Conservation (phyloP, 1,140 invertebrate genomes). For the Penaeus chinensis region DNA sequence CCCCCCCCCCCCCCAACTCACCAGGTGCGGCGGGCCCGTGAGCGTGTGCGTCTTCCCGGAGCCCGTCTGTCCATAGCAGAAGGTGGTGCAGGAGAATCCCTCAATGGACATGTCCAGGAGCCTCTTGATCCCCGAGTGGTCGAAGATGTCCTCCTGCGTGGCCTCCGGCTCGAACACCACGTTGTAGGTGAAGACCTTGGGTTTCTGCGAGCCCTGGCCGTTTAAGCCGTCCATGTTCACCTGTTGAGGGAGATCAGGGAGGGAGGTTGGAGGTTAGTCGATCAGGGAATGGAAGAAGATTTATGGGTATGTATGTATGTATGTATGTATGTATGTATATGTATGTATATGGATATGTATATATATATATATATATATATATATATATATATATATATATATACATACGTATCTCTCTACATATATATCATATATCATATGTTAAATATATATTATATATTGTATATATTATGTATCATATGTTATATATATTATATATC, state of each 20-base stretch:
- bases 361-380: not conserved
- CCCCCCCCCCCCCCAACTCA: constrained; percentile 67
- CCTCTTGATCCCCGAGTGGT: constrained; percentile 85
- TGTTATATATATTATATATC: too few species aligned
- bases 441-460: too few species aligned
- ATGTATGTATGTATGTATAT: not conserved
- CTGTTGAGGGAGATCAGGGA: constrained; percentile 25
- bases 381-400: too few species aligned
- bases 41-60: constrained; percentile 96
- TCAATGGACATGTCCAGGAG: constrained; percentile 92
- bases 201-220: constrained; percentile 73
- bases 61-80: constrained; percentile 97
- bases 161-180: constrained; percentile 90
- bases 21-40: constrained; percentile 88
- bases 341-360: not conserved
- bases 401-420: too few species aligned
- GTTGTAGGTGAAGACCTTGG: constrained; percentile 86
- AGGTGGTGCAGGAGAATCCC: constrained; percentile 91
- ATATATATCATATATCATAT: too few species aligned
- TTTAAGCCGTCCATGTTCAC: constrained; percentile 64
- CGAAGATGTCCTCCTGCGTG: constrained; percentile 81
- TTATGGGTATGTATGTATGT: not conserved
- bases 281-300: not conserved
- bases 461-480: too few species aligned
- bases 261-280: too few species aligned